Evolutionary conservation across 2,797 vertebrate species (phyloP).

Genomic region (Hemibagrus guttatus): DNA sequence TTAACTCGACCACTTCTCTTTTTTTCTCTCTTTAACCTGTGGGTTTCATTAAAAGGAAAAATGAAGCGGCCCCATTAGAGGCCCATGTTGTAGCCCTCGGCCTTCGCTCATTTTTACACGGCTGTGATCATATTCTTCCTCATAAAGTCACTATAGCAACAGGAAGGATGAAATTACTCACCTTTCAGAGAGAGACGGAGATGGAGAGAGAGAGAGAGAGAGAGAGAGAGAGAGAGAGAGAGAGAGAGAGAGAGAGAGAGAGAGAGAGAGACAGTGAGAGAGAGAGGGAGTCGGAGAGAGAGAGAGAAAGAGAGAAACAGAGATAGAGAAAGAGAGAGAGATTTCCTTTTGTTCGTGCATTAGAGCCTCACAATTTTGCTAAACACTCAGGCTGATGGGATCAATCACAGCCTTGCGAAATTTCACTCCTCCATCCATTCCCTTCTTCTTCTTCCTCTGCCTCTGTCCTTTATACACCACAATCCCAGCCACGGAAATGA

Average conservation of each 20-base stretch:
- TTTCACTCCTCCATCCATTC: slow-evolving; percentile 12
- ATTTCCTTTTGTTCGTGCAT: slow-evolving; percentile 45
- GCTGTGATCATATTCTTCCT: slow-evolving; percentile 29
- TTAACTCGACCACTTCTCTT: not conserved
- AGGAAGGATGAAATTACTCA: slow-evolving; percentile 37
- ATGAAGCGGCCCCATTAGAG: slow-evolving; percentile 27
- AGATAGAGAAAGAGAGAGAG: slow-evolving; percentile 3
- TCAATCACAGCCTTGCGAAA: slow-evolving; percentile 17
- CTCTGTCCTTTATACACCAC: not conserved
- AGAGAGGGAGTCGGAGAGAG: slow-evolving; percentile 9
- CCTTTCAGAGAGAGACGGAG: not conserved
- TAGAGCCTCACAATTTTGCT: slow-evolving; percentile 39
- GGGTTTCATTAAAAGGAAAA: slow-evolving; percentile 24
- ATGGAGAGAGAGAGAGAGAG: not conserved
- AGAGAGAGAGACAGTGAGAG: not conserved
- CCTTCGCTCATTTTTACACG: slow-evolving; percentile 15
- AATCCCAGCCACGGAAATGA: not conserved
- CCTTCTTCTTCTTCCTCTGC: not conserved
- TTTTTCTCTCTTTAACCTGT: slow-evolving; percentile 3
- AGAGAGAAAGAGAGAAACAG: not conserved
- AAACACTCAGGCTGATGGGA: slow-evolving; percentile 36
- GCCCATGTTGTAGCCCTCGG: not conserved
- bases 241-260: not conserved
- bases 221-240: not conserved
- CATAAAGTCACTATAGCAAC: slow-evolving; percentile 55